Evolutionary conservation across 2,113 vertebrate species (phyloP).

Genomic region (Eleginops maclovinus): DNA sequence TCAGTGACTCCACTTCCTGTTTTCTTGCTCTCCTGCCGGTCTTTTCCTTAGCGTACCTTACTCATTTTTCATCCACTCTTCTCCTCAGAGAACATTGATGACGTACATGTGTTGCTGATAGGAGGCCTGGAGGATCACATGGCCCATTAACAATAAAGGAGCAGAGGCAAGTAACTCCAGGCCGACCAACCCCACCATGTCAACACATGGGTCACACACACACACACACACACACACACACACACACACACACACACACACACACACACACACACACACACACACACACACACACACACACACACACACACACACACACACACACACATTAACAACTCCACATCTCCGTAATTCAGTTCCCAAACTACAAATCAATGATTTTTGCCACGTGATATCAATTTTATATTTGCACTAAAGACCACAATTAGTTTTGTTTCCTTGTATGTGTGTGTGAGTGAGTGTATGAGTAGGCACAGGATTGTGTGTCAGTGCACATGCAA

Average conservation of each 20-base stretch:
- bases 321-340: not conserved
- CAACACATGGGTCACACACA: slow-evolving; percentile 12
- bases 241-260: not conserved
- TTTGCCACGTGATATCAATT: not conserved
- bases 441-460: not conserved
- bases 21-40: slow-evolving; percentile 25
- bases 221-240: not conserved
- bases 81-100: slow-evolving; percentile 23
- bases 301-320: not conserved
- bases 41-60: not conserved
- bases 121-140: slow-evolving; percentile 48
- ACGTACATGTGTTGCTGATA: slow-evolving; percentile 23
- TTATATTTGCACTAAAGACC: slow-evolving; percentile 3
- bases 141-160: slow-evolving; percentile 50
- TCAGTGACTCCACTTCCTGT: slow-evolving; percentile 43
- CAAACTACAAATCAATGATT: not conserved
- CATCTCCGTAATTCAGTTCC: not conserved
- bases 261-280: not conserved
- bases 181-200: slow-evolving; percentile 41
- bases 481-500: slow-evolving; percentile 2
- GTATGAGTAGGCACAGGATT: not conserved
- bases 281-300: not conserved
- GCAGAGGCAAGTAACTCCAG: slow-evolving; percentile 47
- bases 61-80: slow-evolving; percentile 45
- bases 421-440: slow-evolving; percentile 9